A percentile compares a stretch with the other conserved stretches of the same genome.
Conservation (phyloP, 2,797 vertebrate genomes). For the Acanthurus leucopareius region DNA sequence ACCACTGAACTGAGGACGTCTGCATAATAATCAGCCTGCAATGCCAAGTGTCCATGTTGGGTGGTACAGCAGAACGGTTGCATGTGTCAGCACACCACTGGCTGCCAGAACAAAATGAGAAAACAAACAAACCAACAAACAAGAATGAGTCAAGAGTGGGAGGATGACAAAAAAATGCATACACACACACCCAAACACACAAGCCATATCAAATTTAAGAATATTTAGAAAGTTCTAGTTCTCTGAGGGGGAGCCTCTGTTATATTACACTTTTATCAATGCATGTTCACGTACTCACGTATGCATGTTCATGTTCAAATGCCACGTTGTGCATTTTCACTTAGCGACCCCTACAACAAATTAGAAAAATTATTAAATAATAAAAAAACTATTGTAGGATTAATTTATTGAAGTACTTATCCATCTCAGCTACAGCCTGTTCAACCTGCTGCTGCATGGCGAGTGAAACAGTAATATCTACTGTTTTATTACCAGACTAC, state of each 20-base stretch:
- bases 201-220: conserved; percentile 21
- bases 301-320: background rate
- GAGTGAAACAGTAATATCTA: too few species aligned
- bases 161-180: conserved; percentile 17
- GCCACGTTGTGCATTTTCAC: too few species aligned
- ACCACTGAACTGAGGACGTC: conserved; percentile 19
- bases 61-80: conserved; percentile 45
- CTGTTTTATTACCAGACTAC: too few species aligned
- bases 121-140: conserved; percentile 42
- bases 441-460: too few species aligned
- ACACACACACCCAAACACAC: too few species aligned
- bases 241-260: background rate
- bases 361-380: background rate
- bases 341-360: too few species aligned
- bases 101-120: conserved; percentile 57
- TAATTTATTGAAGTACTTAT: background rate
- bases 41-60: conserved; percentile 42
- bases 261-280: background rate
- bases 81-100: conserved; percentile 55
- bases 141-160: conserved; percentile 60
- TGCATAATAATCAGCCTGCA: conserved; percentile 35
- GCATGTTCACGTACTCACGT: background rate
- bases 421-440: too few species aligned
- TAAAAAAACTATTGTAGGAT: background rate
- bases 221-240: conserved; percentile 32